phyloP scores from a whole-genome alignment of 2,113 vertebrate genomes.

The Pan troglodytes region NHGRI_mPanTro3-v2.1_pri NC_072411.2:134004001-134004500 shows the following conservation, averaged over 20 bases:
- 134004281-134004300: not conserved
- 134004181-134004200: too few species aligned
- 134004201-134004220: not conserved
- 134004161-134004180: too few species aligned
- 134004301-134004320: not conserved
- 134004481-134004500: not conserved
- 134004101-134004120: too few species aligned
- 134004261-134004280: not conserved
- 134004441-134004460: not conserved
- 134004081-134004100: too few species aligned
- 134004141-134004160: too few species aligned
- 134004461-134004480: not conserved
- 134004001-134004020: too few species aligned
- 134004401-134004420: not conserved
- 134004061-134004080: too few species aligned
- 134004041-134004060: too few species aligned
- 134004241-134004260: conserved; percentile 6
- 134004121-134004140: too few species aligned
- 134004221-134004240: not conserved
- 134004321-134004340: not conserved
- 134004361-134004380: not conserved
- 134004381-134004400: not conserved
- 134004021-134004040: too few species aligned
- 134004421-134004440: not conserved
- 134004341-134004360: not conserved